Evolutionary conservation across 2,888 invertebrate genomes (phyloP), one percentile per base, ranked within the genome.

Genomic region (Leptinotarsa juncta): DNA sequence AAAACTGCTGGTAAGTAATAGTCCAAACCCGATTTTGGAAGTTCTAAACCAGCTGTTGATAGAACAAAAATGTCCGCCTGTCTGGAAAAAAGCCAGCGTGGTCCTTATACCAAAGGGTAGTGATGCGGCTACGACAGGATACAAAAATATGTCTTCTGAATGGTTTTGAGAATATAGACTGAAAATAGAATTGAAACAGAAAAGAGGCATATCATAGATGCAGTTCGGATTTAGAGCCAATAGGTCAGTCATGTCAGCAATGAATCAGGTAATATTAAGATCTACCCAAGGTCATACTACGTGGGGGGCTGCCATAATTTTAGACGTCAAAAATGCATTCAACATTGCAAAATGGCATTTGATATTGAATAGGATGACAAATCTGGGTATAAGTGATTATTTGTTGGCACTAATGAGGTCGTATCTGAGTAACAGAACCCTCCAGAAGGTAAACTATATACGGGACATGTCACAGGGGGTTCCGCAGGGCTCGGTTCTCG

Each of bases 11-110:
- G 67, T 51, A 15, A 20, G 20, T 16, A 67, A 23, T 23, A 20
- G 51, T 26, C 67, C 53, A 49, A 51, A 72, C 14, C 48, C 42
- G 18, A 60, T 75, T 62, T 60, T 68, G 72, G 53, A 55, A 65
- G 48, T 53, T 20, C 15, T 51, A 26, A 67, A 55, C 23, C 18
- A 57, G 20, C 48, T 72, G 18, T 16, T 67, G 51, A 7, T 14
- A 15, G 26, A 67, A 23, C 23, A 51, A n/a, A 18, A 3, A 15
- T 67, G 53, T 26, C 53, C 67, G 3, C 14, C 15, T 14, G 26
- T 10, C 4, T 67, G 67, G 67, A 67, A 67, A 26, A 26, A n/a
- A n/a, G 67, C 51, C 7, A 53, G 15, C 16, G 51, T 67, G n/a
- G 50, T 67, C 12, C 67, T 67, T 32, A 51, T 67, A 5, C 23